Percentiles rank a stretch among this genome's conserved stretches.
Conservation (phyloP, 2,113 vertebrate genomes). For the Larimichthys crocea region DNA sequence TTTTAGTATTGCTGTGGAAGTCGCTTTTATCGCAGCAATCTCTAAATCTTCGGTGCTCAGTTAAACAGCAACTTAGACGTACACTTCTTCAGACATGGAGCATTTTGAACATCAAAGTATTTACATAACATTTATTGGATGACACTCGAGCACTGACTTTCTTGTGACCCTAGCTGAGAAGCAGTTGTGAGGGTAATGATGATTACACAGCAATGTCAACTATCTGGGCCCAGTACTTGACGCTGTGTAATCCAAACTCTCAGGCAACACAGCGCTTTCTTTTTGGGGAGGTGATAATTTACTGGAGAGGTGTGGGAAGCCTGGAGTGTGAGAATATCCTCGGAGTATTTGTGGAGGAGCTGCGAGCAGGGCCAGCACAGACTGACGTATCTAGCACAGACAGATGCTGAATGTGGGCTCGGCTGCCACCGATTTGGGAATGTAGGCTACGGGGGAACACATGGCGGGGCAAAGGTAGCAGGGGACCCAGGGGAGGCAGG, state of each 20-base stretch:
- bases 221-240: conserved; percentile 44
- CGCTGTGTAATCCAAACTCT: conserved; percentile 50
- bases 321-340: conserved; percentile 29
- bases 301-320: conserved; percentile 54
- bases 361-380: conserved; percentile 14
- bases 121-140: conserved; percentile 48
- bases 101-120: conserved; percentile 25
- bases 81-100: conserved; percentile 18
- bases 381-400: conserved; percentile 67
- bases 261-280: conserved; percentile 10
- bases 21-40: not conserved
- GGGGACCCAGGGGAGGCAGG: conserved; percentile 59
- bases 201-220: conserved; percentile 69
- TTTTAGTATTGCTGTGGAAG: not conserved
- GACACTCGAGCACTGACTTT: conserved; percentile 53
- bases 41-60: conserved; percentile 3
- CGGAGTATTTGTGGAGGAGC: conserved; percentile 1
- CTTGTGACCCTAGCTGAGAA: conserved; percentile 51
- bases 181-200: conserved; percentile 65
- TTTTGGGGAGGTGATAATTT: conserved; percentile 64
- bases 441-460: conserved; percentile 74
- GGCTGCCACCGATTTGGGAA: conserved; percentile 62
- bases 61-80: not conserved
- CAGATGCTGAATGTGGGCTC: conserved; percentile 59
- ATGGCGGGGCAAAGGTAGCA: conserved; percentile 70